phyloP scores from a whole-genome alignment of 2,797 vertebrate species.

The Nannoperca obscura region DNA sequence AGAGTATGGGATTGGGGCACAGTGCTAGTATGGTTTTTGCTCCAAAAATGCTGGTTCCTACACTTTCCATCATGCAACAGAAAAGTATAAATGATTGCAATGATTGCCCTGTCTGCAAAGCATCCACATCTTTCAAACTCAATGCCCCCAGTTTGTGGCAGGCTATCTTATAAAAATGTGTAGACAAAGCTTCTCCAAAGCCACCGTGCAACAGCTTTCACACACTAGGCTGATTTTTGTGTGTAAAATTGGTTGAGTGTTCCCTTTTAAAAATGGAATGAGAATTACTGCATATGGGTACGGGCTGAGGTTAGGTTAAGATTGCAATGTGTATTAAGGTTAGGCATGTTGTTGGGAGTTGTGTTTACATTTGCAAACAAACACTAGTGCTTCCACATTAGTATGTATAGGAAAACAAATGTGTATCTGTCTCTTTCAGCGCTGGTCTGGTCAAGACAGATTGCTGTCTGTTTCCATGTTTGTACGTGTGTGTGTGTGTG shows the following conservation, averaged over 20 bases:
- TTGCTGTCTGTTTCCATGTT: slow-evolving; percentile 34
- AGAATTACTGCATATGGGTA: not conserved
- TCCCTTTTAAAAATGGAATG: not conserved
- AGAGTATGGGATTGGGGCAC: no score
- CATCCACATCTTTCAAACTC: not conserved
- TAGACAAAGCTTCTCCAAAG: not conserved
- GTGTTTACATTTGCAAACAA: no score
- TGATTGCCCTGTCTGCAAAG: not conserved
- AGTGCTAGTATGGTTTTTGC: no score
- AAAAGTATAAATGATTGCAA: not conserved
- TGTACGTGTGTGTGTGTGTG: slow-evolving; percentile 8
- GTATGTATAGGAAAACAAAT: not conserved
- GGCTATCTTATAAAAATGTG: not conserved
- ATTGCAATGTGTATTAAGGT: not conserved
- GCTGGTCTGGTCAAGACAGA: not conserved
- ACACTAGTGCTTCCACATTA: not conserved
- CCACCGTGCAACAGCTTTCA: slow-evolving; percentile 4
- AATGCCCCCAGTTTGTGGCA: not conserved
- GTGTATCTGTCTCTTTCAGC: not conserved
- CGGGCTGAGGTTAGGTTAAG: not conserved
- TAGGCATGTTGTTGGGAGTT: not conserved
- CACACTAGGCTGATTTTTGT: not conserved
- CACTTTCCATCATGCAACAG: not conserved
- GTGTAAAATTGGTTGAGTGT: not conserved
- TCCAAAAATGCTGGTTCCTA: no score